Evolutionary conservation across 2,888 invertebrate genomes (phyloP).

Genomic region (Acrobasis suavella): DNA sequence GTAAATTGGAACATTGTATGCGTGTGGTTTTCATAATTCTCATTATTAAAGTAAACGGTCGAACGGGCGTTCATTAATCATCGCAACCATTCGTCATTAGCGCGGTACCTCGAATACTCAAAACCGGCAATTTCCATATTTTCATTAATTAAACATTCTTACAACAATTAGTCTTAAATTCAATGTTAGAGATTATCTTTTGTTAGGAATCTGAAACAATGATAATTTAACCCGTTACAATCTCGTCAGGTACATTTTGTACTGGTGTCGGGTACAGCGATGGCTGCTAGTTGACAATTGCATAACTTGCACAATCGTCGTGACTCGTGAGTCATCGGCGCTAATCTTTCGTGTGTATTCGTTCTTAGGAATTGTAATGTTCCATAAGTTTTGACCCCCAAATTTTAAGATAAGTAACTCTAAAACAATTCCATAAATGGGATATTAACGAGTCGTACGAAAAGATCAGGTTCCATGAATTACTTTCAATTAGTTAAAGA

Average conservation of each 20-base stretch:
- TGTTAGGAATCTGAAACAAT: conserved; percentile 27
- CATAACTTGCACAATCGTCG: too few relatives aligned
- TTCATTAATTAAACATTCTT: conserved; percentile 55
- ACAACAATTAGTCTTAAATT: conserved; percentile 42
- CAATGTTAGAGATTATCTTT: conserved; percentile 30
- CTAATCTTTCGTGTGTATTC: conserved; percentile 49
- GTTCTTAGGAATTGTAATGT: conserved; percentile 53
- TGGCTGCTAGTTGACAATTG: conserved; percentile 22
- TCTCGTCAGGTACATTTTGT: conserved; percentile 12
- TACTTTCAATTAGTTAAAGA: too few relatives aligned
- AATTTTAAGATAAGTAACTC: conserved; percentile 16
- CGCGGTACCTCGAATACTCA: conserved; percentile 46
- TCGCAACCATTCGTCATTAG: conserved; percentile 53
- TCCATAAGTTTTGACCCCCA: conserved; percentile 45
- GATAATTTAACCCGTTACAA: conserved; percentile 22
- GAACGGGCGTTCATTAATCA: conserved; percentile 69
- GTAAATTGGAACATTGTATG: conserved; percentile 31
- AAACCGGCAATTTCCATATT: conserved; percentile 67
- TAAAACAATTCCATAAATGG: not conserved
- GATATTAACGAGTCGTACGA: too few relatives aligned
- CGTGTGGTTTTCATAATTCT: conserved; percentile 49
- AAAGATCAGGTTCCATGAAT: too few relatives aligned
- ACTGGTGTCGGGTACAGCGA: not conserved
- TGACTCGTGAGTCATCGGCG: conserved; percentile 48
- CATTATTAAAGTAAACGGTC: conserved; percentile 67